Percentiles rank a stretch among this genome's conserved stretches.
Evolutionary conservation across 2,113 vertebrate species (phyloP).

Genomic region (Notiomystis cincta): DNA sequence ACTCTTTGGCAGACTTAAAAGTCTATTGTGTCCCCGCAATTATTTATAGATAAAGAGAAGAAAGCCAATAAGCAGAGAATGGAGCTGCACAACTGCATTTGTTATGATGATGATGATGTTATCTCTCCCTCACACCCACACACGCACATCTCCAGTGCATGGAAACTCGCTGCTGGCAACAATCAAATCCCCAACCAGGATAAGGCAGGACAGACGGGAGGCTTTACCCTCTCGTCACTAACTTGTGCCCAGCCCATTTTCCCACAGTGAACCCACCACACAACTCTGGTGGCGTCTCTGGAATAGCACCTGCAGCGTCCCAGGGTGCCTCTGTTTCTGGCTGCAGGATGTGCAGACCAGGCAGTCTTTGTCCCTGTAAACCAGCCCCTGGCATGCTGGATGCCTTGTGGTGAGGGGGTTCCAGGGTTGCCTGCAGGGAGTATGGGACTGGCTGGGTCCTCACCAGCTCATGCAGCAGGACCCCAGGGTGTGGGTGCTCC

Average conservation of each 20-base stretch:
- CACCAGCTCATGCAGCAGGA: neutral
- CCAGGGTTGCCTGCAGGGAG: accelerated
- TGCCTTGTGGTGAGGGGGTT: neutral
- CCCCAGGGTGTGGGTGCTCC: neutral
- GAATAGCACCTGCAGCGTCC: accelerated
- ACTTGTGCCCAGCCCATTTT: neutral
- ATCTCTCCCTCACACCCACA: conserved; percentile 6
- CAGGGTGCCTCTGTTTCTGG: neutral
- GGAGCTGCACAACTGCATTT: conserved; percentile 20
- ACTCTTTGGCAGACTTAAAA: conserved; percentile 51
- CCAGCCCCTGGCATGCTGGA: neutral
- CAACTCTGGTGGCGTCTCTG: neutral
- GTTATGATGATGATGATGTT: conserved; percentile 33
- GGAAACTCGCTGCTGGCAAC: neutral
- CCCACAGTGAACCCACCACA: neutral
- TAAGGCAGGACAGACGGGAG: neutral
- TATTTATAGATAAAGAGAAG: conserved; percentile 63
- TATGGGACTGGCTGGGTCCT: neutral
- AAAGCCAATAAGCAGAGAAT: conserved; percentile 41
- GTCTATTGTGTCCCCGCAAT: conserved; percentile 49
- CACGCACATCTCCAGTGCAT: neutral
- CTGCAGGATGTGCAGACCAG: neutral
- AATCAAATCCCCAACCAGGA: neutral
- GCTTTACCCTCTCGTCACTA: neutral
- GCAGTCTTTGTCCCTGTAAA: neutral